Conservation (phyloP, 2,888 invertebrate genomes). For the Microchrysa polita region DNA sequence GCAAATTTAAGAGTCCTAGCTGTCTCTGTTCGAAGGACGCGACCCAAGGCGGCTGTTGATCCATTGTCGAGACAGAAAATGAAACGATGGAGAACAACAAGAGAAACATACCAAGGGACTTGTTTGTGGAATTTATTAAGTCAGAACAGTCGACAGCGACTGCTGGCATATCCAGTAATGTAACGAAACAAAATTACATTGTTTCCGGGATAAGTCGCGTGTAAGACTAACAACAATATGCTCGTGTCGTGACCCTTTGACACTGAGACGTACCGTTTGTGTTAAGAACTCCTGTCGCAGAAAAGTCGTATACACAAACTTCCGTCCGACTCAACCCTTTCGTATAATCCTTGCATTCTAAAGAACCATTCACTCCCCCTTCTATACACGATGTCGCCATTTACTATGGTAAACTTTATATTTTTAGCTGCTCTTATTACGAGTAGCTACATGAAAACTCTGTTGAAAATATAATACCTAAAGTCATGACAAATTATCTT, state of each 20-base stretch:
- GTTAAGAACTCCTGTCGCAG: neutral
- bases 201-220: neutral
- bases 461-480: slow-evolving; percentile 34
- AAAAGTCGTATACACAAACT: neutral
- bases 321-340: neutral
- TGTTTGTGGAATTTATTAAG: slow-evolving; percentile 2
- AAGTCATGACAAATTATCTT: slow-evolving; percentile 46
- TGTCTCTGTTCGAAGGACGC: too few species aligned
- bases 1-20: too few species aligned
- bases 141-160: neutral
- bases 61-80: too few species aligned
- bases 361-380: neutral
- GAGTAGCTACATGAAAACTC: too few species aligned
- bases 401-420: neutral
- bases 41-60: too few species aligned
- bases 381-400: neutral
- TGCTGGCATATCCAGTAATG: neutral
- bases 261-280: neutral
- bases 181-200: slow-evolving; percentile 5
- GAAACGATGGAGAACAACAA: too few species aligned
- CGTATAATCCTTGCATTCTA: neutral
- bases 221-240: neutral
- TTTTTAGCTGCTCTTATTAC: neutral
- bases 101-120: neutral
- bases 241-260: neutral